Percentiles rank a stretch among this genome's conserved stretches.
Conservation (phyloP, 2,113 vertebrate genomes). For the Scytalopus superciliaris region DNA sequence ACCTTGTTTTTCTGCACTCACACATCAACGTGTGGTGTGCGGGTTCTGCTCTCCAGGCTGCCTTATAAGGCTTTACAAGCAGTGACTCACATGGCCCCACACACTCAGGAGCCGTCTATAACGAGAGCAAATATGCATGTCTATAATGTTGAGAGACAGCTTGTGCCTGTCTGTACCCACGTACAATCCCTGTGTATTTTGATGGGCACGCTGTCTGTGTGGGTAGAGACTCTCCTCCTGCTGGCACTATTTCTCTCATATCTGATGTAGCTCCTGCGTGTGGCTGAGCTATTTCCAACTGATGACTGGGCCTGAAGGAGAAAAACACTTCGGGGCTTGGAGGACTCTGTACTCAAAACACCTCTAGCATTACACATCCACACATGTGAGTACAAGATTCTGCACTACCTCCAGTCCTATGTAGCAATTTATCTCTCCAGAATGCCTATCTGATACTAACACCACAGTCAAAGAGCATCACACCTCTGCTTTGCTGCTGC, state of each 20-base stretch:
- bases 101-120: neutral
- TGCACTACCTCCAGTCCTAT: neutral
- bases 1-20: neutral
- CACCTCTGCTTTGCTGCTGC: neutral
- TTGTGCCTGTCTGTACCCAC: slow-evolving; percentile 31
- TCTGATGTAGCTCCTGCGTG: neutral
- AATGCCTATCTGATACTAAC: neutral
- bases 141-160: neutral
- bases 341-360: neutral
- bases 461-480: neutral
- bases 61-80: neutral
- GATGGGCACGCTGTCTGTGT: neutral
- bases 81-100: slow-evolving; percentile 12
- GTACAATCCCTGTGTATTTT: neutral
- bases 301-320: neutral
- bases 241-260: neutral
- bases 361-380: neutral
- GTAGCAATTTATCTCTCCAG: neutral
- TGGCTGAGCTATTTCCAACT: neutral
- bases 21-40: neutral
- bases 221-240: neutral
- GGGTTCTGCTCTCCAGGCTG: neutral
- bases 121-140: neutral
- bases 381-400: neutral
- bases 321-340: neutral